Evolutionary conservation across 2,113 vertebrate genomes (phyloP).

Genomic region (Cyphomyrus discorhynchus): DNA sequence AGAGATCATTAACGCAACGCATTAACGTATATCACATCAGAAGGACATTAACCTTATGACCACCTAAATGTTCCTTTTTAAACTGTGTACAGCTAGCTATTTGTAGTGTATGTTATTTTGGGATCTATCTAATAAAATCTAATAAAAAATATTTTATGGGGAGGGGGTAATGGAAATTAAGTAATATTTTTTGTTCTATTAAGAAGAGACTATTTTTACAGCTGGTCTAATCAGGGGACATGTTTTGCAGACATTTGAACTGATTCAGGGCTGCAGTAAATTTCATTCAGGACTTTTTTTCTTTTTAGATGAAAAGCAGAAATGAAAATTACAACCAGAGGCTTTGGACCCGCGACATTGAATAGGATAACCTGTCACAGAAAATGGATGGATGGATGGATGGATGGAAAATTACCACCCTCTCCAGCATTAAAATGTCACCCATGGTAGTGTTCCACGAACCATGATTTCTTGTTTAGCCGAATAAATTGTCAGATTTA

Average conservation of each 20-base stretch:
- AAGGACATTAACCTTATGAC: neutral
- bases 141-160: neutral
- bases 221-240: neutral
- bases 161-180: neutral
- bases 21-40: neutral
- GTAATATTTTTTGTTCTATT: neutral
- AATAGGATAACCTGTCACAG: neutral
- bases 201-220: neutral
- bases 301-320: neutral
- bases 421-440: neutral
- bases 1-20: neutral
- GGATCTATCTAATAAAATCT: neutral
- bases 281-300: neutral
- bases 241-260: neutral
- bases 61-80: neutral
- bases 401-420: neutral
- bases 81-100: neutral
- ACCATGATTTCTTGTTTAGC: neutral
- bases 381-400: neutral
- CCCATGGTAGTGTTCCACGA: neutral
- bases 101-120: neutral
- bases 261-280: neutral
- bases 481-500: neutral
- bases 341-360: neutral
- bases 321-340: neutral